Percentiles rank a stretch among this genome's conserved stretches.
Evolutionary conservation across 2,113 vertebrate species (phyloP).

Genomic region (Marmota flaviventris): DNA sequence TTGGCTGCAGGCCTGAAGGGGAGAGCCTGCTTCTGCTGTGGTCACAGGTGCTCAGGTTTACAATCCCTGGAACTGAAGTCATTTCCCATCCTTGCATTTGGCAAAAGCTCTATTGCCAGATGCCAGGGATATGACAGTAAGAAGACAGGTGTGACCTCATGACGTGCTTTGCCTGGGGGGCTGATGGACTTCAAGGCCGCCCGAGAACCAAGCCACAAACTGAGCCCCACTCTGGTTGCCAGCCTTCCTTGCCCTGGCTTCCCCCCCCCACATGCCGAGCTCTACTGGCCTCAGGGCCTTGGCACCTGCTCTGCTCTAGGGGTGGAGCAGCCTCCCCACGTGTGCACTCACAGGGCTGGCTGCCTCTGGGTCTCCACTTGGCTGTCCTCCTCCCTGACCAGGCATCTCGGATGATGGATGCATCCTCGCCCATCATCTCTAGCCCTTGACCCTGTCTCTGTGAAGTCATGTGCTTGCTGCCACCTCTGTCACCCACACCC

Average conservation of each 20-base stretch:
- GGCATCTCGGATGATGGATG: not conserved
- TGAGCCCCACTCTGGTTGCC: not conserved
- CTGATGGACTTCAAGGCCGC: not conserved
- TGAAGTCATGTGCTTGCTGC: not conserved
- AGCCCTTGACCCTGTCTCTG: not conserved
- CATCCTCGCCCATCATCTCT: not conserved
- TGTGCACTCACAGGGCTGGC: not conserved
- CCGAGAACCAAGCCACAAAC: not conserved
- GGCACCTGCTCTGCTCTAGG: not conserved
- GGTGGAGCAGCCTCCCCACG: not conserved
- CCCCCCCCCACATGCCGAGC: not conserved
- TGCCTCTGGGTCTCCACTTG: not conserved
- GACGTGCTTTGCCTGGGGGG: not conserved
- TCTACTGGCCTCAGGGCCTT: not conserved
- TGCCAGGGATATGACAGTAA: not conserved
- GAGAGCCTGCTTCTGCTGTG: not conserved
- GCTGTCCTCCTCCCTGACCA: not conserved
- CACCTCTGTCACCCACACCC: not conserved
- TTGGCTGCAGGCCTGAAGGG: not conserved
- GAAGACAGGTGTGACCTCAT: not conserved
- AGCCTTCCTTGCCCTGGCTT: not conserved
- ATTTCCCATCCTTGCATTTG: not conserved
- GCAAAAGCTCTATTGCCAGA: not conserved
- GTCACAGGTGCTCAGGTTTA: not conserved
- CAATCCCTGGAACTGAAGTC: not conserved